Evolutionary conservation across 2,797 vertebrate genomes (phyloP), one percentile per base, ranked within the genome.

Genomic region (Mormyrus hasselquistii): DNA sequence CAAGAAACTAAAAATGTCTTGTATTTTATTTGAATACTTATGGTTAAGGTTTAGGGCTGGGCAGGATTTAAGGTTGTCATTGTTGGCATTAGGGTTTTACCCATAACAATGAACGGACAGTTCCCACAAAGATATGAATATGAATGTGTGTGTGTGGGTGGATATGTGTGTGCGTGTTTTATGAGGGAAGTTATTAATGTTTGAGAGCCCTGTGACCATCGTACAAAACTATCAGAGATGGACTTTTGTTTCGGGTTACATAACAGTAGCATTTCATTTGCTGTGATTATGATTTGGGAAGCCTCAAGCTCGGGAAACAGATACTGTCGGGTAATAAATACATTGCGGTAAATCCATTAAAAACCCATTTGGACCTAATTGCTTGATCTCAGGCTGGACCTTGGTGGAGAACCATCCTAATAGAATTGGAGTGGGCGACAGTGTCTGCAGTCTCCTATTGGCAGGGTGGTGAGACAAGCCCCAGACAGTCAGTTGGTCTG

Each of bases 301-400:
- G 82, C 34, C 92, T 92, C 89, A 50, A 90, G 86, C 88, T 92
- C 93, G 89, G 90, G 92, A 89, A 89, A 88, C 88, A 92, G 92
- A 93, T 92, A 93, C 93, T 90, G 89, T 93, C 88, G 92, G 90
- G 86, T 92, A 94, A 93, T 86, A 86, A 59, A 57, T 93, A 90
- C 87, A 79, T 93, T 92, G 53, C 90, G 91, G 87, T 93, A 94
- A 94, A 94, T 93, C 91, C 89, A 93, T 93, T 95, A 93, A 91
- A 92, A 94, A 94, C 55, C 65, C 86, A 91, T 93, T 94, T 92
- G 49, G 92, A 93, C 93, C 90, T 94, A 93, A 94, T 94, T 93
- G 92, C 92, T 89, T 95, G 93, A 93, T 94, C 91, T 92, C 88
- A 90, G 86, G 0, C 9, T 89, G 92, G 91, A 76, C 90, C 91